These are phyloP conservation scores for Oreortyx pictus DNA, from an alignment of 2,797 vertebrate species.

Conservation along the genomic window DNA sequence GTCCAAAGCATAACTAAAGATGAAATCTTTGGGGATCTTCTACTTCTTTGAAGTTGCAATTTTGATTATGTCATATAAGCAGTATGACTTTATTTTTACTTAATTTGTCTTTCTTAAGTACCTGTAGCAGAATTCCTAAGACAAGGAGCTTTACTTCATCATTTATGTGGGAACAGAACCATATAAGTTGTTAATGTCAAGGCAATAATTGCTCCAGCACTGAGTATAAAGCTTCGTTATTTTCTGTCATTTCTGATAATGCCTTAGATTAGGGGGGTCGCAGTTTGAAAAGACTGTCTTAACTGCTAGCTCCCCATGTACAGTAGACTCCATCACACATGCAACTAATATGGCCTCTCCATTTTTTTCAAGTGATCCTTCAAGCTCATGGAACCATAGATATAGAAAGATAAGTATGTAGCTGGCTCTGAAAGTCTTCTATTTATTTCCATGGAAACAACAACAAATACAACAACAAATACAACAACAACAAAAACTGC, in stretches of 20 bases:
- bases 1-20: neutral
- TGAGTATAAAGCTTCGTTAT: neutral
- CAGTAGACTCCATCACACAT: neutral
- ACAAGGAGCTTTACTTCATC: neutral
- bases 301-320: neutral
- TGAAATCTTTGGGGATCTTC: neutral
- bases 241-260: neutral
- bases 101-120: neutral
- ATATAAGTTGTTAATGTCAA: neutral
- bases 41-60: neutral
- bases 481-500: no score
- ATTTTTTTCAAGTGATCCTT: neutral
- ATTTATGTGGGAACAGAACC: neutral
- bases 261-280: neutral
- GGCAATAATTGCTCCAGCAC: neutral
- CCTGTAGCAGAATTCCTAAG: neutral
- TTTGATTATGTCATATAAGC: neutral
- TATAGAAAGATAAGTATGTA: neutral
- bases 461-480: neutral
- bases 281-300: neutral
- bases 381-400: neutral
- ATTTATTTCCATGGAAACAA: neutral
- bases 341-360: accelerated
- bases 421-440: neutral
- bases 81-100: neutral